These are phyloP conservation scores for Hemicrepidius hirtus DNA, from an alignment of 2,888 invertebrate species.

Conservation along the genomic window DNA sequence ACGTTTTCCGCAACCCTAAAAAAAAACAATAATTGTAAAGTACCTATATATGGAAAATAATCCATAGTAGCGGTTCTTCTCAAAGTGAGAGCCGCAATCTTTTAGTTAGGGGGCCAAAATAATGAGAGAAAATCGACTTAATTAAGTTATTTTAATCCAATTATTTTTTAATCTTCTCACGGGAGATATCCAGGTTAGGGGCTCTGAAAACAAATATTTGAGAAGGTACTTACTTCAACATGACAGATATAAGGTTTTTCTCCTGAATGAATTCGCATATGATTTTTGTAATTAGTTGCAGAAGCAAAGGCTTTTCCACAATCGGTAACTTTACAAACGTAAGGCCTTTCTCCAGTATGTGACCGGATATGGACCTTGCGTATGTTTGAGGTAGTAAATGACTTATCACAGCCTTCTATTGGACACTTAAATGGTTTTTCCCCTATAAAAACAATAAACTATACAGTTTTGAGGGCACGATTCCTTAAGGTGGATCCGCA, in stretches of 20 bases:
- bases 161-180: too few species aligned
- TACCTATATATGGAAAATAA: too few species aligned
- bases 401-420: slow-evolving; percentile 77
- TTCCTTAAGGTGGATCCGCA: too few species aligned
- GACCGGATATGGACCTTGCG: slow-evolving; percentile 80
- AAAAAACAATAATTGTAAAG: slow-evolving; percentile 23
- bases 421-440: slow-evolving; percentile 75
- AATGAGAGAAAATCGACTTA: too few species aligned
- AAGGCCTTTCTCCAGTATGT: slow-evolving; percentile 81
- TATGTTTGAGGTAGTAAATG: slow-evolving; percentile 82
- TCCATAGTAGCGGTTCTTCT: too few species aligned
- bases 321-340: slow-evolving; percentile 75
- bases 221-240: slow-evolving; percentile 68
- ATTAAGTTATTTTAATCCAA: too few species aligned
- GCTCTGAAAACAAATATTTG: too few species aligned
- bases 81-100: too few species aligned
- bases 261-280: slow-evolving; percentile 80
- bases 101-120: too few species aligned
- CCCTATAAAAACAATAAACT: slow-evolving; percentile 61
- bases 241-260: slow-evolving; percentile 81
- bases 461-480: too few species aligned
- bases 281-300: slow-evolving; percentile 82
- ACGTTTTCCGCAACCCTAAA: slow-evolving; percentile 76
- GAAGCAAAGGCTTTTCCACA: slow-evolving; percentile 81
- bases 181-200: too few species aligned